Conservation (phyloP, 2,888 invertebrate genomes). For the Parnassius mnemosyne region DNA sequence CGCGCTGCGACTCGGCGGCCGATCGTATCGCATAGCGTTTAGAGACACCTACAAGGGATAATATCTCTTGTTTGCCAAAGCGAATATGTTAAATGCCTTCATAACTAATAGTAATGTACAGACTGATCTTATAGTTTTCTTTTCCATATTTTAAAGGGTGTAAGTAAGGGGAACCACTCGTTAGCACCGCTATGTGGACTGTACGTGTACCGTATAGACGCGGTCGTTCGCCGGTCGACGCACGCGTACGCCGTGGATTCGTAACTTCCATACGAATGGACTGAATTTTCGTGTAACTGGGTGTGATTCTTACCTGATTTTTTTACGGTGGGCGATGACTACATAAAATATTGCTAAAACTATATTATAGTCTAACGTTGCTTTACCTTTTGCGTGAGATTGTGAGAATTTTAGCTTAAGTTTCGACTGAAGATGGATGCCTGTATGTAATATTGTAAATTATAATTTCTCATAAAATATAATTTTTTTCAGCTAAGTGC, state of each 20-base stretch:
- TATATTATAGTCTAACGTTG: constrained; percentile 82
- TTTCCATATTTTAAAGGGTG: constrained; percentile 23
- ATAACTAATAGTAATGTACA: constrained; percentile 26
- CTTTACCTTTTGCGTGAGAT: constrained; percentile 82
- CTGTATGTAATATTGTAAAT: constrained; percentile 82
- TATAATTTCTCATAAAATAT: constrained; percentile 82
- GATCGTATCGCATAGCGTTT: constrained; percentile 4
- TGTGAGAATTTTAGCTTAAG: constrained; percentile 82
- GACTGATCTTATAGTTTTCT: constrained; percentile 28
- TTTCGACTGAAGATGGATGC: constrained; percentile 81
- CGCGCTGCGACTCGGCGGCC: constrained; percentile 4
- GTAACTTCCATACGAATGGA: constrained; percentile 57
- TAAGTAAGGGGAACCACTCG: constrained; percentile 15
- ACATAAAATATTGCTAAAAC: constrained; percentile 78
- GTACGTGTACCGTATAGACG: constrained; percentile 1
- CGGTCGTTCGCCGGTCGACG: constrained; percentile 33
- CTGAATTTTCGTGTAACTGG: constrained; percentile 61
- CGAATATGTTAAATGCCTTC: constrained; percentile 25
- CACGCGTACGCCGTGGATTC: constrained; percentile 44
- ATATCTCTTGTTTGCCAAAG: constrained; percentile 27
- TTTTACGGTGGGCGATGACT: constrained; percentile 59
- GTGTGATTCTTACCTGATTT: constrained; percentile 61
- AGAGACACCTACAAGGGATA: constrained; percentile 6
- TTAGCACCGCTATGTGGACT: constrained; percentile 8
- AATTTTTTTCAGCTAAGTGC: constrained; percentile 80